Base-by-base conservation (phyloP, 2,113 vertebrate genomes). In the Thalassarche chlororhynchos region DNA sequence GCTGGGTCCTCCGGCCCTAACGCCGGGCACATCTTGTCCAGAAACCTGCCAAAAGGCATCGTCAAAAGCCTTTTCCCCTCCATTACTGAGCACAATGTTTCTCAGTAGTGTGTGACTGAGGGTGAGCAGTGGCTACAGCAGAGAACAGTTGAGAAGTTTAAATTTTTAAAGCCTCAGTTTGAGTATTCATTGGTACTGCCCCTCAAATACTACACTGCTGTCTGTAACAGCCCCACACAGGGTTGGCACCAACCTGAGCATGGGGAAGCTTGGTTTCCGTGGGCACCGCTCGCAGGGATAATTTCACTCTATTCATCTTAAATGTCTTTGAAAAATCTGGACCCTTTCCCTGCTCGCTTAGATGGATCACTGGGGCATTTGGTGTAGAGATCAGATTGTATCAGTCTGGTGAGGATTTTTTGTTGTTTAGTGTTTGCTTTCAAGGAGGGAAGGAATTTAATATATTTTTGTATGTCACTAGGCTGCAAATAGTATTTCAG, bases 251-350 rank as follows among this genome's bases (percentile, higher is more conserved):
- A 74, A 2, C 64, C 57, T 34, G 44, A 81, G 52, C 70, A 60
- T 0, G 0, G 31, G 18, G 34, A 11, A 52, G 49, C 60, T 40
- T 52, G 40, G 28, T 70, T 89, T 87, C 65, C 2, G 0, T n/a
- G 28, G 89, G 29, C 49, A 25, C 34, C 9, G 21, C 78, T 86
- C 25, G 9, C 54, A 61, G 62, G 20, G 21, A 9, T 69, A 52
- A 32, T 69, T 55, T 88, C 49, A 49, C 19, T 25, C 38, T 77
- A 0, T 58, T 84, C 5, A 29, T 74, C 64, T 52, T 47, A 49
- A 65, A 65, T 36, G 24, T 24, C 71, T 65, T 49, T 57, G 49
- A 38, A 80, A 88, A 85, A 86, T 8, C 49, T 81, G 40, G 6
- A 28, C 51, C 10, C 25, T 79, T 94, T 76, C 51, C 29, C 8